phyloP scores from a whole-genome alignment of 2,797 vertebrate species.

The Benthosema pterotum region DNA sequence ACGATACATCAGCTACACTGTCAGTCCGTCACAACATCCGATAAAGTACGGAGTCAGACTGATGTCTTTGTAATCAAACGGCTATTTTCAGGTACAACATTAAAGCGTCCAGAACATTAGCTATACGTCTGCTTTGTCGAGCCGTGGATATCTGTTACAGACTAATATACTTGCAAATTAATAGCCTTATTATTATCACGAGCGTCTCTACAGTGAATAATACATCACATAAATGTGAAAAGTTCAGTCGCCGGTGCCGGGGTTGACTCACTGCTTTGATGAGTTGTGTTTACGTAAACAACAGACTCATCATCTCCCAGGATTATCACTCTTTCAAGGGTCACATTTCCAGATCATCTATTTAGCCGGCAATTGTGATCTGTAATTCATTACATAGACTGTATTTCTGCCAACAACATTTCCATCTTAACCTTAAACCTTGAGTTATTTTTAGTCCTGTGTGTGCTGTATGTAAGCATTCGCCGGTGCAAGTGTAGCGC shows the following conservation, averaged over 20 bases:
- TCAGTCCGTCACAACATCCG: no score
- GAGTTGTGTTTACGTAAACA: background rate
- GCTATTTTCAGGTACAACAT: no score
- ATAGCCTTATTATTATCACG: no score
- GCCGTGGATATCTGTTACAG: no score
- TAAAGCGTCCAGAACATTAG: no score
- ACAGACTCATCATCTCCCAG: background rate
- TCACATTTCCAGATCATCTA: slow-evolving; percentile 34
- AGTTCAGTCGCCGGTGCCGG: background rate
- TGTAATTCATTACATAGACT: slow-evolving; percentile 17
- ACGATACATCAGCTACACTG: no score
- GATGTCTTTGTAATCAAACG: no score
- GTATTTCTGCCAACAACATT: slow-evolving; percentile 35
- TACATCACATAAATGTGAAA: background rate
- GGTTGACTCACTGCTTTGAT: background rate
- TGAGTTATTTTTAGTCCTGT: slow-evolving; percentile 39
- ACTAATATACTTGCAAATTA: no score
- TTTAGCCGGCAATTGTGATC: background rate
- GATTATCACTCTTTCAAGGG: background rate
- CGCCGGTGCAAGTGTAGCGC: slow-evolving; percentile 59
- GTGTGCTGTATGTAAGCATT: no score
- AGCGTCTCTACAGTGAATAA: no score
- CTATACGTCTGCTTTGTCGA: no score
- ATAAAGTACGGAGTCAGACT: no score
- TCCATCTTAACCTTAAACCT: slow-evolving; percentile 32